Evolutionary conservation across 1,140 invertebrate genomes (phyloP).

Genomic region (Oedothorax gibbosus): DNA sequence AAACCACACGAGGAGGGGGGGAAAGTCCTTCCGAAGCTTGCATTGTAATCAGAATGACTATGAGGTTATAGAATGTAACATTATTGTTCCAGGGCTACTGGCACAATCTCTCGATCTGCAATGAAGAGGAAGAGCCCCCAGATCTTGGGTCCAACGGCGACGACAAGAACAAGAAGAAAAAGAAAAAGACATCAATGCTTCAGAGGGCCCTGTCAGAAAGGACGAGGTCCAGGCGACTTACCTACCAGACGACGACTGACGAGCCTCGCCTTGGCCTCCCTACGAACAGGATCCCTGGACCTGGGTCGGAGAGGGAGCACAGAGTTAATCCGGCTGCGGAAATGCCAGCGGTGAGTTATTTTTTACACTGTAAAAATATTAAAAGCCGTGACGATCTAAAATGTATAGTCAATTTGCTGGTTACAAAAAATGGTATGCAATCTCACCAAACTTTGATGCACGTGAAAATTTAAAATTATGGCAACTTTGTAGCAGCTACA

Average conservation of each 20-base stretch:
- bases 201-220: conserved; percentile 60
- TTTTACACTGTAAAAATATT: too few species aligned
- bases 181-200: conserved; percentile 59
- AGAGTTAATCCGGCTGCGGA: not conserved
- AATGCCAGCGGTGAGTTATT: not conserved
- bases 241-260: conserved; percentile 34
- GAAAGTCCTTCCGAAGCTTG: too few species aligned
- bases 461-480: too few species aligned
- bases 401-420: too few species aligned
- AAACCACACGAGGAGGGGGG: too few species aligned
- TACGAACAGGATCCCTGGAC: conserved; percentile 5
- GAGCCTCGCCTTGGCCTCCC: not conserved
- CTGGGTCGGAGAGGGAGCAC: not conserved
- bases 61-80: not conserved
- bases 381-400: too few species aligned
- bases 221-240: conserved; percentile 31
- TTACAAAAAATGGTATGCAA: too few species aligned
- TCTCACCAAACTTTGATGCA: too few species aligned
- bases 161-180: conserved; percentile 47
- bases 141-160: not conserved
- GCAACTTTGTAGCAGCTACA: too few species aligned
- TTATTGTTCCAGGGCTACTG: conserved; percentile 38
- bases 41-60: too few species aligned
- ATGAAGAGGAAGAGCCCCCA: conserved; percentile 47
- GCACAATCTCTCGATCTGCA: conserved; percentile 55